Conservation (phyloP, 2,797 vertebrate genomes). For the Hydrolagus colliei region DNA sequence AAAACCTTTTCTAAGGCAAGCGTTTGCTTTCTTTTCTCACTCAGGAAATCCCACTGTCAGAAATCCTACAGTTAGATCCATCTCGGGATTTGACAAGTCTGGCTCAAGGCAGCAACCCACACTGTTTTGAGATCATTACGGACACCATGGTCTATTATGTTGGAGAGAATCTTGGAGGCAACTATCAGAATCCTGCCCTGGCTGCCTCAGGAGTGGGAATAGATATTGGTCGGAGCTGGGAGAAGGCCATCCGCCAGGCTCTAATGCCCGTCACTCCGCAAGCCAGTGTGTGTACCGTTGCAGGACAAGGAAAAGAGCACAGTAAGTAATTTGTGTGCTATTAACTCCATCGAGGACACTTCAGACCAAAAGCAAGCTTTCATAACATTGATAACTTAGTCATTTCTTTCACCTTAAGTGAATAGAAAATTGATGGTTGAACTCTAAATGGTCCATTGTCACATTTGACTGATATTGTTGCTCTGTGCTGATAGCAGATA, state of each 20-base stretch:
- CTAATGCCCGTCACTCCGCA: conserved; percentile 96
- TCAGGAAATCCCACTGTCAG: conserved; percentile 94
- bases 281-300: conserved; percentile 75
- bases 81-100: conserved; percentile 75
- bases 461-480: background rate
- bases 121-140: conserved; percentile 97
- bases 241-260: conserved; percentile 93
- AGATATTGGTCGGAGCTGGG: conserved; percentile 92
- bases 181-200: conserved; percentile 77
- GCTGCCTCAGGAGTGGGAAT: conserved; percentile 82
- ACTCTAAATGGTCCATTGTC: background rate
- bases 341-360: background rate
- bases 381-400: background rate
- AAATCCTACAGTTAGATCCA: conserved; percentile 88
- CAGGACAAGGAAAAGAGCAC: conserved; percentile 86
- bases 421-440: background rate
- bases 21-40: conserved; percentile 38
- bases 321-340: conserved; percentile 61
- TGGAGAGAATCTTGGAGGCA: conserved; percentile 82
- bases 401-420: background rate
- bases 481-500: background rate
- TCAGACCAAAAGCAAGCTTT: background rate
- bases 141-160: conserved; percentile 94
- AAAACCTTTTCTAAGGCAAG: conserved; percentile 11
- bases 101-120: conserved; percentile 84